phyloP scores from a whole-genome alignment of 2,797 vertebrate genomes.

The Pseudotriccus pelzelni region DNA sequence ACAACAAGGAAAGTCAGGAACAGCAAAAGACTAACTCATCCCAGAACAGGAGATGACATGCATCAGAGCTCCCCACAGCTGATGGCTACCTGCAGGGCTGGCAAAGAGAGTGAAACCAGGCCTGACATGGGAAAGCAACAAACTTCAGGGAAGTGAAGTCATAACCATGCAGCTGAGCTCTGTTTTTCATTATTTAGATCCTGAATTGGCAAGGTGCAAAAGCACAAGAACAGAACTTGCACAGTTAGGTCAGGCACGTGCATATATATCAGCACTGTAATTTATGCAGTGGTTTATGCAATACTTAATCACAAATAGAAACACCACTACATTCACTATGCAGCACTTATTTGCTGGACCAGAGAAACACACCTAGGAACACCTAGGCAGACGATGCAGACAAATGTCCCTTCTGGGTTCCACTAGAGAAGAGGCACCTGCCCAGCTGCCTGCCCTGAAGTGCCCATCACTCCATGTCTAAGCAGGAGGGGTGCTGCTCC shows the following conservation, averaged over 20 bases:
- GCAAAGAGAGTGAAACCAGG: background rate
- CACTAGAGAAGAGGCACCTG: background rate
- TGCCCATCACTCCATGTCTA: rapidly evolving
- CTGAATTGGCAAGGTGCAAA: background rate
- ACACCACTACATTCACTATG: background rate
- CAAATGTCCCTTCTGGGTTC: background rate
- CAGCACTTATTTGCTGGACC: background rate
- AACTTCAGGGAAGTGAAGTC: background rate
- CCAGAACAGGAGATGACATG: background rate
- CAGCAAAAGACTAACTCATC: background rate
- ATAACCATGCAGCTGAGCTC: background rate
- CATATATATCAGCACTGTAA: background rate
- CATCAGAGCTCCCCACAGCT: background rate
- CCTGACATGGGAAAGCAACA: background rate
- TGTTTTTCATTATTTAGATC: background rate
- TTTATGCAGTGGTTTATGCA: background rate
- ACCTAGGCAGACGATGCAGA: background rate
- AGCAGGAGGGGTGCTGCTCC: background rate
- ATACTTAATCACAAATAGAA: background rate
- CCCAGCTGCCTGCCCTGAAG: background rate
- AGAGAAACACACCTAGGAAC: background rate
- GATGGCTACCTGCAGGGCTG: background rate
- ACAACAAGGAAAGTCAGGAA: background rate
- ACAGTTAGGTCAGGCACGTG: background rate
- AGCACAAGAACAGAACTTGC: background rate